A percentile compares a stretch with the other conserved stretches of the same genome.
Conservation (phyloP, 2,797 vertebrate genomes). For the Neosalanx taihuensis region DNA sequence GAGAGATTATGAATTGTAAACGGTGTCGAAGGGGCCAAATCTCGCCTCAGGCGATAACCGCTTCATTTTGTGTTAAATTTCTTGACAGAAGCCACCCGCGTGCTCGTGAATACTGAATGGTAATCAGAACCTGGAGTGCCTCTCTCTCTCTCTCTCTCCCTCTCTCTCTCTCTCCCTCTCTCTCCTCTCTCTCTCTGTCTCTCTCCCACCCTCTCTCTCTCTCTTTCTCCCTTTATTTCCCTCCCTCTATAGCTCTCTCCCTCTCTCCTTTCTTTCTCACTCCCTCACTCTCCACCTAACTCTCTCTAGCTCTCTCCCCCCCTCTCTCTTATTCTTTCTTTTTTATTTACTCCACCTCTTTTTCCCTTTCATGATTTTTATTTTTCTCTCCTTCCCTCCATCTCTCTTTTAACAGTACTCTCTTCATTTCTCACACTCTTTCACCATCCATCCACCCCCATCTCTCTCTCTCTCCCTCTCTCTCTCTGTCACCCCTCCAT, state of each 20-base stretch:
- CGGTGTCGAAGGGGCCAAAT: slow-evolving; percentile 84
- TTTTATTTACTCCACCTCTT: background rate
- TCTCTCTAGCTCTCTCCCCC: background rate
- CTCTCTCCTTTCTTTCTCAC: slow-evolving; percentile 45
- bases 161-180: no score
- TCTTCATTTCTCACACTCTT: slow-evolving; percentile 31
- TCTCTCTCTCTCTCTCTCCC: slow-evolving; percentile 34
- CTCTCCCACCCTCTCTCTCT: no score
- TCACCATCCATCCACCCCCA: background rate
- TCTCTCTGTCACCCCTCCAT: slow-evolving; percentile 65
- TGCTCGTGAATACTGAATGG: slow-evolving; percentile 94
- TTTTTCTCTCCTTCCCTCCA: slow-evolving; percentile 42
- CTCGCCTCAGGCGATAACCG: slow-evolving; percentile 83
- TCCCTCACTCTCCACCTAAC: background rate
- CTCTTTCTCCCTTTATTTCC: slow-evolving; percentile 28
- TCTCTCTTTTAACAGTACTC: background rate
- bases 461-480: slow-evolving; percentile 28
- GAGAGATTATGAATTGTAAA: slow-evolving; percentile 88
- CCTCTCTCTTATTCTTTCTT: background rate
- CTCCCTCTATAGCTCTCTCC: background rate
- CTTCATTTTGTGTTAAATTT: slow-evolving; percentile 84
- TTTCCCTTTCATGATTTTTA: slow-evolving; percentile 22
- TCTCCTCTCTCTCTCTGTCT: slow-evolving; percentile 13
- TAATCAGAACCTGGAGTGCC: slow-evolving; percentile 85
- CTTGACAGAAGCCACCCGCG: slow-evolving; percentile 82